phyloP scores from a whole-genome alignment of 2,888 invertebrate species.

The Sipunculus nudus region DNA sequence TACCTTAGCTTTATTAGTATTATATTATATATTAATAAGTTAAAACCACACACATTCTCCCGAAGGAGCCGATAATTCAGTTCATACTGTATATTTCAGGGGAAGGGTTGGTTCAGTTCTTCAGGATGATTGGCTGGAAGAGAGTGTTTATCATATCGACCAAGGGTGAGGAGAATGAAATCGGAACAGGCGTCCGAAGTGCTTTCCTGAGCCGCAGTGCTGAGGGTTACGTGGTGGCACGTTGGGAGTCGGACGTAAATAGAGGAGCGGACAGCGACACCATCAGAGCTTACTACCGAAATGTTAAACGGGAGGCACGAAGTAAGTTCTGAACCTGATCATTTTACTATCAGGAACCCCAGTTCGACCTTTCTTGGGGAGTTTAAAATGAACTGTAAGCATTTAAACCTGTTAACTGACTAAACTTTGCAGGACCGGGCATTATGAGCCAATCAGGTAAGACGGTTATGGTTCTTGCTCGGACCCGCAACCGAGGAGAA shows the following conservation, averaged over 20 bases:
- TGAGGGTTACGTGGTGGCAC: constrained; percentile 16
- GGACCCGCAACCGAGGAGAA: too few species aligned
- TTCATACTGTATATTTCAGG: too few species aligned
- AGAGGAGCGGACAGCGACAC: constrained; percentile 35
- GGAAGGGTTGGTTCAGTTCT: constrained; percentile 44
- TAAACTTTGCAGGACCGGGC: too few species aligned
- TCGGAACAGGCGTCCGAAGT: constrained; percentile 20
- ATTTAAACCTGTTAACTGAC: too few species aligned
- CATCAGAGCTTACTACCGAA: constrained; percentile 36
- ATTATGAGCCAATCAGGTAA: too few species aligned
- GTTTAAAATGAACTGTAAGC: too few species aligned
- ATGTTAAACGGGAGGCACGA: constrained; percentile 51
- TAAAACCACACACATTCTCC: too few species aligned
- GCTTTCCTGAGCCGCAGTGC: not conserved
- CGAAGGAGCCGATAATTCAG: too few species aligned
- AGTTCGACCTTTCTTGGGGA: too few species aligned
- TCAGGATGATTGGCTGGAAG: constrained; percentile 44
- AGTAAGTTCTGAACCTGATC: constrained; percentile 39
- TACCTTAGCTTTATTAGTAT: too few species aligned
- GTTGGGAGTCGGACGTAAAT: constrained; percentile 34
- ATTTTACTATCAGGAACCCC: not conserved
- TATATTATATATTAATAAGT: too few species aligned
- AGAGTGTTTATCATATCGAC: constrained; percentile 47
- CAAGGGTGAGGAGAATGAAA: constrained; percentile 26
- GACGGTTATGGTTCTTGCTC: too few species aligned